Base-by-base conservation (phyloP, 2,888 invertebrate species). In the Drosophila borborema region DNA sequence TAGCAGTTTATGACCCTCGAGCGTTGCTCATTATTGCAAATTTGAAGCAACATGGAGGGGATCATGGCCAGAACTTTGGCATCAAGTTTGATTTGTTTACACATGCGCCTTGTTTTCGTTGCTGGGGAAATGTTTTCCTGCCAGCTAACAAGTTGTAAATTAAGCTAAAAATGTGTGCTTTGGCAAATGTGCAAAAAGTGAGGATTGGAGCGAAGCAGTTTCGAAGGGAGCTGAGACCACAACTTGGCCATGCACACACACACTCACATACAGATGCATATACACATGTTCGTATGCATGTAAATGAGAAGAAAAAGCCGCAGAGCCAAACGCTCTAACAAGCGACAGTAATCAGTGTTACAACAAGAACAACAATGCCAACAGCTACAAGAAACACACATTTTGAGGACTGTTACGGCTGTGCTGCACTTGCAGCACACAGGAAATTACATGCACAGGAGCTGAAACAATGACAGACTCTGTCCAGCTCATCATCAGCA, bases 141-240 rank as follows among this genome's bases (percentile, higher is more conserved):
- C 72, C 86, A 81, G 86, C 82, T 82, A 86, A 86, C 85, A 86
- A 85, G 85, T 85, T 87, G 88, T 85, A 85, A 85, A 85, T 85
- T 88, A 82, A 85, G 82, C 85, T 82, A 80, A 86, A 83, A 86
- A 74, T 84, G 82, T 84, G 76, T 84, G 78, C 81, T 81, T 81
- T 84, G 85, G 82, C 81, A 81, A 81, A 78, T 78, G 85, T 72
- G 78, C 72, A 71, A 72, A 72, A 72, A 59, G 73, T 72, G 67
- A 51, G 58, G 68, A 34, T 10, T 28, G 48, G 20, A 41, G 61
- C 14, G 38, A n/a, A 12, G 34, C 46, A 38, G 12, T 23, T 45
- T 12, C n/a, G 7, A 10, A n/a, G n/a, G 55, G n/a, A 55, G 34
- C n/a, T 67, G 5, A 60, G 53, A 36, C 76, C 66, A 60, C 66